Evolutionary conservation across 2,888 invertebrate genomes (phyloP).

Genomic region (Athripsodes cinereus): DNA sequence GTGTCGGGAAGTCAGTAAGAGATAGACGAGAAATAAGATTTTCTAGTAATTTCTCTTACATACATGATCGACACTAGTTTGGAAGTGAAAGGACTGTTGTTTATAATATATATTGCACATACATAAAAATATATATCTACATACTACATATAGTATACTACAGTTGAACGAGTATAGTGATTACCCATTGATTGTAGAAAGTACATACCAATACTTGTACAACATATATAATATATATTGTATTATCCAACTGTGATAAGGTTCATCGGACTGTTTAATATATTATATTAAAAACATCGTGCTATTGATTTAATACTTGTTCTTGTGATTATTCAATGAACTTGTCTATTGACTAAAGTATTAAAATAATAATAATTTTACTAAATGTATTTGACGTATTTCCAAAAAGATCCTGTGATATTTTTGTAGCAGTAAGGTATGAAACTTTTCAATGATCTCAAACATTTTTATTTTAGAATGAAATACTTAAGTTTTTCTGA

Average conservation of each 20-base stretch:
- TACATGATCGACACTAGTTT: neutral
- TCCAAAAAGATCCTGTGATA: constrained; percentile 10
- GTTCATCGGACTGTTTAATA: constrained; percentile 13
- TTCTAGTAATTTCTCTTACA: constrained; percentile 1
- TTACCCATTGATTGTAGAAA: constrained; percentile 5
- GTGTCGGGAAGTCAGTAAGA: neutral
- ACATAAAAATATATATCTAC: neutral
- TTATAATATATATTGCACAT: neutral
- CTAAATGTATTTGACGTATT: neutral
- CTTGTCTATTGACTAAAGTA: no score
- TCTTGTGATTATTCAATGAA: no score
- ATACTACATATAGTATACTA: neutral
- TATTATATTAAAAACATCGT: no score
- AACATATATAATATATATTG: constrained; percentile 12
- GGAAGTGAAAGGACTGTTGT: constrained; percentile 18
- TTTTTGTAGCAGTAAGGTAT: constrained; percentile 16
- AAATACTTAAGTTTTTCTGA: constrained; percentile 8
- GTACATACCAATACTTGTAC: constrained; percentile 4
- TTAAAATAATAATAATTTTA: no score
- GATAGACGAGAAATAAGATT: constrained; percentile 10
- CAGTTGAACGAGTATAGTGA: neutral
- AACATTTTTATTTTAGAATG: constrained; percentile 6
- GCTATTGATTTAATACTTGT: no score
- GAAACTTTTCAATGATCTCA: neutral
- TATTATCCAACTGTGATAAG: constrained; percentile 21